Conservation (phyloP, 2,113 vertebrate genomes). For the Oncorhynchus gorbuscha region DNA sequence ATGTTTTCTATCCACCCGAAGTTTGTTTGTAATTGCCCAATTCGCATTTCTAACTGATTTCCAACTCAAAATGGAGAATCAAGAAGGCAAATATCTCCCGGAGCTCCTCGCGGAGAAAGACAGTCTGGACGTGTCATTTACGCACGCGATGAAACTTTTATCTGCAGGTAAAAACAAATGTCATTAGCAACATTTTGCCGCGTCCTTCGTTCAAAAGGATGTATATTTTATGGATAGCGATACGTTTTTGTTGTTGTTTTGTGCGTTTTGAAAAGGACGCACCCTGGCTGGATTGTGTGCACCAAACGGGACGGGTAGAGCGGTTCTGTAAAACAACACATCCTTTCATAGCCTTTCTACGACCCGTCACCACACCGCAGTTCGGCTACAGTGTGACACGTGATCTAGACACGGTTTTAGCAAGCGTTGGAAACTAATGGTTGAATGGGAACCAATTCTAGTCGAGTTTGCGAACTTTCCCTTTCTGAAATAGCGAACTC, state of each 20-base stretch:
- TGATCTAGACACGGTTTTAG: neutral
- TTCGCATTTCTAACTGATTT: constrained; percentile 36
- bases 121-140: constrained; percentile 88
- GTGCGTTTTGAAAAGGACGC: neutral
- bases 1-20: constrained; percentile 17
- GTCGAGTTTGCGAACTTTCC: too few species aligned
- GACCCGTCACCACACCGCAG: neutral
- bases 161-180: constrained; percentile 81
- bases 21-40: neutral
- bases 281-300: constrained; percentile 10
- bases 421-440: too few species aligned
- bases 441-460: too few species aligned
- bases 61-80: constrained; percentile 85
- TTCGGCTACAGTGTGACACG: neutral
- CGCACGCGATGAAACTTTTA: constrained; percentile 91
- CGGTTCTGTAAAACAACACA: neutral
- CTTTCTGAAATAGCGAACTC: too few species aligned
- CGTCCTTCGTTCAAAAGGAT: neutral
- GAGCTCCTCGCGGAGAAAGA: constrained; percentile 92
- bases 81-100: constrained; percentile 86
- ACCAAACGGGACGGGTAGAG: constrained; percentile 27
- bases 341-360: neutral
- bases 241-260: neutral
- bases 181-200: neutral
- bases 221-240: neutral